phyloP scores from a whole-genome alignment of 2,797 vertebrate genomes.

The Coreius guichenoti region DNA sequence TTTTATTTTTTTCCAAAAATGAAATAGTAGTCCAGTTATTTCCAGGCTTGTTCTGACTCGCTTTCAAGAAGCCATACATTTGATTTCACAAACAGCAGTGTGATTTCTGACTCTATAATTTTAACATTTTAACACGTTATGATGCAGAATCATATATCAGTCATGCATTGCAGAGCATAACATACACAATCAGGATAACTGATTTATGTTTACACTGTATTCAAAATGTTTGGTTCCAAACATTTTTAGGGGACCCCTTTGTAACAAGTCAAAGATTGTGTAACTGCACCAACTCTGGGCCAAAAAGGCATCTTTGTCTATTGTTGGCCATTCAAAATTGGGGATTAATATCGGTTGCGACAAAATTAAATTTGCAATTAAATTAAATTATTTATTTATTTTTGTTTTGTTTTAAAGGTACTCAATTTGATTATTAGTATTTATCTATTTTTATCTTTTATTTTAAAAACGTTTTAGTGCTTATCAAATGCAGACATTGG shows the following conservation, averaged over 20 bases:
- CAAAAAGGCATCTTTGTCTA: too few relatives aligned
- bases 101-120: not conserved
- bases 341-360: not conserved
- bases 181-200: not conserved
- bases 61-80: too few relatives aligned
- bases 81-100: not conserved
- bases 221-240: not conserved
- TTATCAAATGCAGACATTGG: not conserved
- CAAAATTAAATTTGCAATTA: not conserved
- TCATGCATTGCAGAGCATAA: not conserved
- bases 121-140: not conserved
- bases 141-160: not conserved
- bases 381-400: too few relatives aligned
- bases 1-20: too few relatives aligned
- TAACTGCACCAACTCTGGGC: too few relatives aligned
- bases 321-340: too few relatives aligned
- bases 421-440: not conserved
- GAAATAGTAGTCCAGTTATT: too few relatives aligned
- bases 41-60: too few relatives aligned
- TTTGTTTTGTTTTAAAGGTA: not conserved
- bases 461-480: not conserved
- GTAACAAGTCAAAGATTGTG: too few relatives aligned
- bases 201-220: not conserved
- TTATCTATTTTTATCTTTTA: not conserved
- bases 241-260: too few relatives aligned